phyloP scores from a whole-genome alignment of 2,797 vertebrate species.

The Gallinago nigripennis region DNA sequence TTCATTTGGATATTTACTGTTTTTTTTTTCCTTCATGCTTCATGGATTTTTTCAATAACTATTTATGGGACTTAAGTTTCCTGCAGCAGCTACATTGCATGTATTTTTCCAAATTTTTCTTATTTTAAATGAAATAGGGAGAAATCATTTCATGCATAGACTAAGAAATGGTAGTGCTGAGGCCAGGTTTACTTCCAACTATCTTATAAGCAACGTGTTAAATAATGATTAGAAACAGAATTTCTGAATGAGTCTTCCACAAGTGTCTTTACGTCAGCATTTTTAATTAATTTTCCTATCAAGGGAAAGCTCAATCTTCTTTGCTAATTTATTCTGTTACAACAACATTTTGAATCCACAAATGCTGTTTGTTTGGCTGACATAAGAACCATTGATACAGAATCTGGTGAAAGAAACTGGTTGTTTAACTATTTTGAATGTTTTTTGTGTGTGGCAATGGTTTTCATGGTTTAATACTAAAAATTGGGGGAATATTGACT shows the following conservation, averaged over 20 bases:
- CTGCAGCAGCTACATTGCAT: not conserved
- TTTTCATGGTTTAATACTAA: not conserved
- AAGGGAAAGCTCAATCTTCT: not conserved
- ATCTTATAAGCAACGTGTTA: not conserved
- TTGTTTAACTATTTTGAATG: not conserved
- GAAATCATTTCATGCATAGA: not conserved
- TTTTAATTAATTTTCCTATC: not conserved
- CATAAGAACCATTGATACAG: not conserved
- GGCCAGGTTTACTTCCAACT: not conserved
- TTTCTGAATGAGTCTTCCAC: not conserved
- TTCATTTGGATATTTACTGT: not conserved
- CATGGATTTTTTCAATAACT: not conserved
- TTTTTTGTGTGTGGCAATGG: not conserved
- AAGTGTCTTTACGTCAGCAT: not conserved
- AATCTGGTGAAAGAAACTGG: not conserved
- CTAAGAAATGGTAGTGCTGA: not conserved
- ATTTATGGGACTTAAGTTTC: not conserved
- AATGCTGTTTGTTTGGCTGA: not conserved
- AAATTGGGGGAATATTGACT: not conserved
- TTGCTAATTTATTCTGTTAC: not conserved
- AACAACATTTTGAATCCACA: not conserved
- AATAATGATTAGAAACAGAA: conserved; percentile 17
- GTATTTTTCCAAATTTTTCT: not conserved
- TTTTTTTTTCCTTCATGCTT: not conserved
- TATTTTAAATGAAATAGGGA: not conserved